Evolutionary conservation across 2,797 vertebrate species (phyloP), one percentile per base, ranked within the genome.

Genomic region (Scyliorhinus canicula): DNA sequence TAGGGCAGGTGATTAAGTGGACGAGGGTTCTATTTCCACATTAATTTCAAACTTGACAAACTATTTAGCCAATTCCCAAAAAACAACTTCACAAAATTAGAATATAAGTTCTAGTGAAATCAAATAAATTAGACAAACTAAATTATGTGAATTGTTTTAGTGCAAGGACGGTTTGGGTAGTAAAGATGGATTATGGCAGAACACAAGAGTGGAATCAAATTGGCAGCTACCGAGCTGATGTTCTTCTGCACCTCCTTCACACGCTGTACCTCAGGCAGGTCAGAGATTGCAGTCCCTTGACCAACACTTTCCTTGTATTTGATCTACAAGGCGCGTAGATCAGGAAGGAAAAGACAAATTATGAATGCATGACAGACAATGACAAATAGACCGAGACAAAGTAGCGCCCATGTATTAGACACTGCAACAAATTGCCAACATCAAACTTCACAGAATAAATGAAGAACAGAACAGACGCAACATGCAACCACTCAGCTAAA

Each of bases 221-320:
- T 0, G 95, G 97, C 95, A 96, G 96, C 96, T 99, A 99, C 99
- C 99, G 99, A 99, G 97, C 99, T 99, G 98, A 99, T 99, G 98
- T 99, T 97, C 97, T 98, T 99, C 98, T 99, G 95, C 7, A 88
- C 94, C 69, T 77, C 84, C 52, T 91, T 88, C 19, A 95, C 95
- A 44, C 95, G 95, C 57, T 95, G 40, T 24, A 95, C 55, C 95
- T 95, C 95, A n/a, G 95, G 95, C 65, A 57, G 84, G 84, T 90
- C 88, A 77, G 82, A 88, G 69, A 95, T 93, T 77, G 95, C 88
- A 28, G 95, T 95, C 60, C 95, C 95, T 60, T 86, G 90, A n/a
- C 90, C 90, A 91, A 95, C 67, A n/a, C 57, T 69, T 67, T 90
- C 95, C 88, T 95, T 95, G 69, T 95, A 95, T 60, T 88, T 60